phyloP scores from a whole-genome alignment of 1,140 invertebrate species.

The Cydia splendana region DNA sequence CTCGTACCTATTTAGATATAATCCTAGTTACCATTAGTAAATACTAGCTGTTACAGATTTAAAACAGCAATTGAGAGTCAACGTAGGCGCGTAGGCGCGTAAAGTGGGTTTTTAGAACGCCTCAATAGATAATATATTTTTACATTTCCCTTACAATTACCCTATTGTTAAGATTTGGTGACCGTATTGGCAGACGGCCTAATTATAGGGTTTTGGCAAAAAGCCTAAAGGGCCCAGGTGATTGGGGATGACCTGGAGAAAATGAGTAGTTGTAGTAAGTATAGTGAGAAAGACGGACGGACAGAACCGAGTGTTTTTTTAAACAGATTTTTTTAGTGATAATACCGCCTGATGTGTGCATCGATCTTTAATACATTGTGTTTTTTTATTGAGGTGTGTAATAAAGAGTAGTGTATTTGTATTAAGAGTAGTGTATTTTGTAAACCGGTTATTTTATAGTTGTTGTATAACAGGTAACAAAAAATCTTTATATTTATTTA shows the following conservation, averaged over 20 bases:
- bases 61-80: neutral
- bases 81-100: neutral
- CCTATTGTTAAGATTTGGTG: neutral
- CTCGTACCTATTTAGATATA: too few species aligned
- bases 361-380: too few species aligned
- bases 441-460: too few species aligned
- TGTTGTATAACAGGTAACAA: too few species aligned
- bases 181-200: slow-evolving; percentile 8
- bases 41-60: neutral
- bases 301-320: neutral
- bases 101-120: neutral
- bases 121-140: slow-evolving; percentile 19
- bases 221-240: neutral
- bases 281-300: neutral
- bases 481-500: too few species aligned
- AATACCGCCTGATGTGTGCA: too few species aligned
- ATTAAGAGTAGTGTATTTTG: too few species aligned
- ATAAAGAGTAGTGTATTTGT: too few species aligned
- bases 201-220: neutral
- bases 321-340: too few species aligned
- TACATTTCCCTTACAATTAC: neutral
- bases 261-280: neutral
- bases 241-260: neutral
- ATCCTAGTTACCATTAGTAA: too few species aligned
- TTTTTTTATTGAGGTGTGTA: too few species aligned